phyloP scores from a whole-genome alignment of 2,888 invertebrate genomes.

The Metalampra italica region DNA sequence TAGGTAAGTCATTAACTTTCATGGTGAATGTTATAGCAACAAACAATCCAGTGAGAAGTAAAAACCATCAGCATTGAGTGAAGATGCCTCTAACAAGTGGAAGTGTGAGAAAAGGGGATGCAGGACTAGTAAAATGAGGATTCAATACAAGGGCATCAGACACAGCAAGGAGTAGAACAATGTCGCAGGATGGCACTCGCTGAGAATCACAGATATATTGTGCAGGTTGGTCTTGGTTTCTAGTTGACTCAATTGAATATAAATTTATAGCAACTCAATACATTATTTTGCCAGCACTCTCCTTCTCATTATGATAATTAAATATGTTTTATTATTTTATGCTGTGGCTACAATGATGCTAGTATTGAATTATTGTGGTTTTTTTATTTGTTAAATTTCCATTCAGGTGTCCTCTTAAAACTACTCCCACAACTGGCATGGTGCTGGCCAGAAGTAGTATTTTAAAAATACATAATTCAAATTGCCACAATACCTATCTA shows the following conservation, averaged over 20 bases:
- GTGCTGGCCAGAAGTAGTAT: no score
- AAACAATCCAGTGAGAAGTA: constrained; percentile 7
- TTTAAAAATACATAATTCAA: no score
- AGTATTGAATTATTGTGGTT: no score
- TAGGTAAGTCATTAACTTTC: not conserved
- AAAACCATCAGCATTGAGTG: constrained; percentile 5
- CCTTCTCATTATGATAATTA: no score
- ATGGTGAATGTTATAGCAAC: not conserved
- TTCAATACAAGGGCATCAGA: not conserved
- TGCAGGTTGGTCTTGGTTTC: constrained; percentile 80
- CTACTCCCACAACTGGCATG: no score
- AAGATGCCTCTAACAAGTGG: not conserved
- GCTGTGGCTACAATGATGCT: no score
- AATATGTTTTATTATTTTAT: no score
- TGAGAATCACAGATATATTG: constrained; percentile 84
- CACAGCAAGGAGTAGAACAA: constrained; percentile 50
- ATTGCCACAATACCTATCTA: no score
- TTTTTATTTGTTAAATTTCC: no score
- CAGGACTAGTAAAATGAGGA: constrained; percentile 2
- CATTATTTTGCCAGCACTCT: no score
- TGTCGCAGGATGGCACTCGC: constrained; percentile 77
- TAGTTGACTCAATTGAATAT: not conserved
- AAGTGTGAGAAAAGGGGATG: not conserved
- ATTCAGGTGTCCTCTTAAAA: no score
- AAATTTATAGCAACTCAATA: not conserved